Evolutionary conservation across 2,797 vertebrate species (phyloP), one percentile per base, ranked within the genome.

Genomic region (Semaprochilodus insignis): DNA sequence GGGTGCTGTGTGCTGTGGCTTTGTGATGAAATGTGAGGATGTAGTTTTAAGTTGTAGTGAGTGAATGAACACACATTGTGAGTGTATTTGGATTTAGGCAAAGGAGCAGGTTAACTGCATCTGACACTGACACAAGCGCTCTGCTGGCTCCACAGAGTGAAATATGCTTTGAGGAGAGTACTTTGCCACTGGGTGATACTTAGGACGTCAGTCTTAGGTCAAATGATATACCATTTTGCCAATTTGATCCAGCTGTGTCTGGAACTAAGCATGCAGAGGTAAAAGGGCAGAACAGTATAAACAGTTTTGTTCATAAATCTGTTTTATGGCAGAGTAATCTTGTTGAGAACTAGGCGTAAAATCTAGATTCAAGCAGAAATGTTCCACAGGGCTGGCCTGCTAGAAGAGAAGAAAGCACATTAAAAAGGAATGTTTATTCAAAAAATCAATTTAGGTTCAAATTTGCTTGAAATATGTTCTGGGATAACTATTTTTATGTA

Each of bases 291-390:
- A 74, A 59, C 27, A 23, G 10, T 52, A 36, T 74, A 34, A 74
- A 74, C 54, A 74, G 59, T 36, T 59, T 36, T 67, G 27, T 19
- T 59, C 72, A 74, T 74, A 74, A 74, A 74, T 74, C 27, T 13
- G 54, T 59, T 74, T 60, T 8, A 60, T 60, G 57, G 21, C 55
- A n/a, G 19, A 44, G 34, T 23, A 16, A 16, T 44, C 57, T 6
- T 60, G 57, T 62, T 75, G 74, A 75, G 62, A 62, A 23, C 57
- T 23, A 60, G 31, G 57, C 2, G 11, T 75, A 62, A 75, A 60
- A 62, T 75, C n/a, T 62, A n/a, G 55, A 40, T 44, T 75, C 23
- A 44, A 5, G 36, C 11, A 44, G 11, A 60, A 40, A 75, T 75
- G 34, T 75, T 60, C 14, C 57, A 62, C 21, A 7, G 31, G n/a